Evolutionary conservation across 2,797 vertebrate genomes (phyloP), one percentile per base, ranked within the genome.

Genomic region (Enoplosus armatus): DNA sequence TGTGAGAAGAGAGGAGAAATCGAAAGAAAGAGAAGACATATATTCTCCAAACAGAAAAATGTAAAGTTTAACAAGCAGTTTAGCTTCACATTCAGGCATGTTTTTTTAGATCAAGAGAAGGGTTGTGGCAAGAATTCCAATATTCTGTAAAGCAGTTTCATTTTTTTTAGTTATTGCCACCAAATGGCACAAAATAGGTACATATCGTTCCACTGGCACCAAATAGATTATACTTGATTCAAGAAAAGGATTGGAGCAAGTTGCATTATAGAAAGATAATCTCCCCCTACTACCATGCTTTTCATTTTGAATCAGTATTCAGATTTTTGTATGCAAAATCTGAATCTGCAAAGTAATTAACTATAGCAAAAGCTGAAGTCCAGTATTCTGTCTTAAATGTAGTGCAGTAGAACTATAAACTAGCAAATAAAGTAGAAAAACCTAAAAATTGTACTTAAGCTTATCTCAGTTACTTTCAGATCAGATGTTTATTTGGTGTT

Each of bases 161-260:
- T 62, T 69, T 73, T 31, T 61, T 75, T 67, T 9, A 64, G 55
- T 10, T 54, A 2, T 55, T 64, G 2, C 48, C 39, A 47, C 18
- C 16, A 33, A 65, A 72, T 26, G 16, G 47, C 62, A 35, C 62
- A 61, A 2, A 29, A 15, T 7, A 62, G 14, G 22, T 39, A 45
- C 18, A 41, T 27, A 41, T 50, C 43, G 45, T 33, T 81, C 7
- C 31, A 3, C 35, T 47, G 4, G 16, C 48, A 22, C 53, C 63
- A 22, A 39, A 82, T 65, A 58, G 63, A 78, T 58, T 12, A 72
- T 65, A 29, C 8, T 16, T 47, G 22, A 62, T 22, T 62, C 8
- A 47, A 69, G 5, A 1, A 35, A 16, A 11, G 43, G 50, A 37
- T 45, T 39, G 35, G 31, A n/a, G 14, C 2, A 60, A 26, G 16